These are phyloP conservation scores for Heliocidaris tuberculata DNA, from an alignment of 35 echinoderm and acorn worm species.

Conservation along the genomic window DNA sequence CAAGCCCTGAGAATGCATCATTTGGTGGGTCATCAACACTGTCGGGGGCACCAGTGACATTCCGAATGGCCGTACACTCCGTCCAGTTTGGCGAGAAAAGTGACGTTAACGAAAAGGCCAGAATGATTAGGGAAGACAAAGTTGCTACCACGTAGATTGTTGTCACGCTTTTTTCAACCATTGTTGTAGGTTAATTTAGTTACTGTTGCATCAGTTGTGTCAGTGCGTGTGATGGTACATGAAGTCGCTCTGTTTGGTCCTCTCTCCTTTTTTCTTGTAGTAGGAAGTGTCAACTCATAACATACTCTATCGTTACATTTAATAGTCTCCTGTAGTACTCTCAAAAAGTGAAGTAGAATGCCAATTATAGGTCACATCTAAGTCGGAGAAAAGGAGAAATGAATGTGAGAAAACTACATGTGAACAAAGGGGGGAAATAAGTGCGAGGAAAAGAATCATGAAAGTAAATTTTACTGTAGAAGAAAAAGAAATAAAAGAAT, in stretches of 20 bases:
- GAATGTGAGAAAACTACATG: background rate
- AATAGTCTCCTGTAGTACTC: background rate
- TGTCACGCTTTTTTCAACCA: conserved; percentile 14
- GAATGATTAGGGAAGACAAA: conserved; percentile 27
- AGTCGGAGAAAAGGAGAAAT: background rate
- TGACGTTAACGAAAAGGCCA: conserved; percentile 16
- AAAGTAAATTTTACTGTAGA: background rate
- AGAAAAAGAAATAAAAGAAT: too few species aligned
- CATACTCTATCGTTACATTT: background rate
- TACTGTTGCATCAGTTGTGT: background rate
- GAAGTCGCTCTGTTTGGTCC: background rate
- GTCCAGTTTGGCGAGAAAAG: conserved; percentile 55
- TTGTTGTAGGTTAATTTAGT: background rate
- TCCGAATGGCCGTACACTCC: conserved; percentile 13
- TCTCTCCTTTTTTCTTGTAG: background rate
- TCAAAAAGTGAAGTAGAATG: background rate
- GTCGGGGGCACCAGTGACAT: background rate
- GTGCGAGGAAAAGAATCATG: background rate
- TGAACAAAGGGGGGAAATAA: background rate
- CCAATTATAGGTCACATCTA: background rate
- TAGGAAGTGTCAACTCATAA: background rate
- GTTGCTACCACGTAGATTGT: conserved; percentile 27
- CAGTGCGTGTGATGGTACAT: background rate
- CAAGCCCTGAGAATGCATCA: conserved; percentile 41
- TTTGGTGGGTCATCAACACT: background rate